Percentiles rank a stretch among this genome's conserved stretches.
These are phyloP conservation scores for Henricia sp. DNA, from an alignment of 53 echinoderm and acorn worm species.

Conservation along the genomic window DNA sequence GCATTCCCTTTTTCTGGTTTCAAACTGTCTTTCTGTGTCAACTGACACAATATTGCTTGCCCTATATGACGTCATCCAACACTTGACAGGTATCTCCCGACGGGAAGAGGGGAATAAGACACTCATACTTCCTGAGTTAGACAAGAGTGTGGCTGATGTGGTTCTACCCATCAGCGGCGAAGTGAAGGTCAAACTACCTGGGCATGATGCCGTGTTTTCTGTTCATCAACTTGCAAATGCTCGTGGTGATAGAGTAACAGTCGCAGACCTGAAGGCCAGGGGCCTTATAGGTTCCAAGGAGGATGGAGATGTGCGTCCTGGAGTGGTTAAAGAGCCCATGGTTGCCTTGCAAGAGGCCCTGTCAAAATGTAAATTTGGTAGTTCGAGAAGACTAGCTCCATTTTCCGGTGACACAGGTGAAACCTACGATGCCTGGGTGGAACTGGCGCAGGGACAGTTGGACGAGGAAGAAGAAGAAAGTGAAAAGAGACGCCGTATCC, in stretches of 20 bases:
- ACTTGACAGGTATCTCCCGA: not conserved
- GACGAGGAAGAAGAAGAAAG: conserved; percentile 41
- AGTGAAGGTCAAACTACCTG: not conserved
- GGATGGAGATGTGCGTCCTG: too few relatives aligned
- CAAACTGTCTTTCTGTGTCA: not conserved
- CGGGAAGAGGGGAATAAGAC: not conserved
- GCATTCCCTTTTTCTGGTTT: not conserved
- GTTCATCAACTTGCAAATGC: not conserved
- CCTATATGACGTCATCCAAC: not conserved
- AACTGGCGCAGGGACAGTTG: conserved; percentile 48
- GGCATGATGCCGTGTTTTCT: not conserved
- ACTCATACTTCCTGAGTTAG: conserved; percentile 1
- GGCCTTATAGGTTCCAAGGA: not conserved
- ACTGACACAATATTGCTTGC: not conserved
- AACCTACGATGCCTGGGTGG: conserved; percentile 28
- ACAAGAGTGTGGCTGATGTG: not conserved
- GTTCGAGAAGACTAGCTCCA: conserved; percentile 3
- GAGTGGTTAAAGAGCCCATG: not conserved
- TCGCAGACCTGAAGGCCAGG: not conserved
- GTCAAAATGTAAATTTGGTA: not conserved
- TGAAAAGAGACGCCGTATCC: conserved; percentile 43
- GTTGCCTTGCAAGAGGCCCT: not conserved
- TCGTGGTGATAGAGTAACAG: not conserved
- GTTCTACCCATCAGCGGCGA: not conserved
- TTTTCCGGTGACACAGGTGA: conserved; percentile 56